phyloP scores from a whole-genome alignment of 2,113 vertebrate genomes.

The Ailuropoda melanoleuca region DNA sequence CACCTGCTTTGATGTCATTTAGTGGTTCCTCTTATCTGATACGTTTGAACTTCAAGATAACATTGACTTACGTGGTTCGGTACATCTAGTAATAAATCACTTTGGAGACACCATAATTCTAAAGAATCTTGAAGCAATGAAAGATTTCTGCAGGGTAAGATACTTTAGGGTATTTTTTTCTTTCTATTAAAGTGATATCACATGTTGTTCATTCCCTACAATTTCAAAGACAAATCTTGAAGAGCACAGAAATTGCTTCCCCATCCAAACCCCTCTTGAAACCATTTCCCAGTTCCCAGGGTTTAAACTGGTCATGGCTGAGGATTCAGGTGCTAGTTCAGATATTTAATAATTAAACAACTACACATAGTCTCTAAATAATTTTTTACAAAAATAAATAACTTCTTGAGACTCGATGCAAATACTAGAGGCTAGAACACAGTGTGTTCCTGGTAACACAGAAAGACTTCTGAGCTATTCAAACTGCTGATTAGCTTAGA shows the following conservation, averaged over 20 bases:
- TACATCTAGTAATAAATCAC: conserved; percentile 60
- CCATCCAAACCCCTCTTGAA: neutral
- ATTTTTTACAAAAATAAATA: neutral
- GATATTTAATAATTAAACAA: neutral
- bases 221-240: conserved; percentile 19
- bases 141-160: neutral
- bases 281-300: neutral
- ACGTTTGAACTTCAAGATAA: conserved; percentile 63
- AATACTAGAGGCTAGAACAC: neutral
- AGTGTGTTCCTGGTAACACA: neutral
- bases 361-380: neutral
- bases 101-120: conserved; percentile 32
- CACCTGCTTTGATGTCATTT: conserved; percentile 38
- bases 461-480: neutral
- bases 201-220: neutral
- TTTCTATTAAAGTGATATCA: conserved; percentile 1
- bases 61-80: conserved; percentile 45
- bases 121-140: conserved; percentile 33
- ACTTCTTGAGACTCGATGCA: neutral
- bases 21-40: conserved; percentile 54
- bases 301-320: neutral
- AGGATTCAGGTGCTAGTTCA: neutral
- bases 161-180: conserved; percentile 17
- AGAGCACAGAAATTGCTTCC: neutral
- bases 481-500: neutral